These are phyloP conservation scores for Cephus rjabovi DNA, from an alignment of 2,888 invertebrate genomes.

Conservation along the genomic window DNA sequence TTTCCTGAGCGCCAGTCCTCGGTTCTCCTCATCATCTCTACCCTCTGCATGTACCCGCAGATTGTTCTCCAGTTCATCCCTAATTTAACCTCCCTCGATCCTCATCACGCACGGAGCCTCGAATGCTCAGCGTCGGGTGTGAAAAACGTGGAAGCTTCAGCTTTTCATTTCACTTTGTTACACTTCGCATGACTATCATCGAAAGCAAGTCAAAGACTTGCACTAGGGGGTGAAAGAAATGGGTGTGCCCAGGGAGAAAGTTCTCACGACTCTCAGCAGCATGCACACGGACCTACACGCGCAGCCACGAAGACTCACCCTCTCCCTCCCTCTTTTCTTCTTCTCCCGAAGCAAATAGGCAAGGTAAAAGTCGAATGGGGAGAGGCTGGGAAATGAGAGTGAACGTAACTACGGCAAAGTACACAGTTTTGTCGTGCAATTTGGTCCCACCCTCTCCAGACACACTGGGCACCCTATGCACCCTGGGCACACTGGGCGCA, in stretches of 20 bases:
- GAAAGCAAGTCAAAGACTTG: background rate
- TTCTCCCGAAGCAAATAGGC: background rate
- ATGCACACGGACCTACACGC: background rate
- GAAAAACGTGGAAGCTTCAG: background rate
- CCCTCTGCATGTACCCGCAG: background rate
- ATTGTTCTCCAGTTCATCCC: background rate
- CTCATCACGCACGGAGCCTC: background rate
- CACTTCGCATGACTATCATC: background rate
- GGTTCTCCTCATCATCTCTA: background rate
- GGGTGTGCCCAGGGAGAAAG: background rate
- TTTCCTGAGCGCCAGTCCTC: background rate
- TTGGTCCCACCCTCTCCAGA: background rate
- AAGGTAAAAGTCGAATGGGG: background rate
- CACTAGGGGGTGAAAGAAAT: background rate
- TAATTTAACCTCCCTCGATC: background rate
- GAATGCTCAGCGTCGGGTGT: background rate
- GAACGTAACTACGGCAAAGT: slow-evolving; percentile 1
- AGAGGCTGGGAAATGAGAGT: background rate
- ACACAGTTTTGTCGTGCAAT: slow-evolving; percentile 2
- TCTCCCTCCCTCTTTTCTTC: background rate
- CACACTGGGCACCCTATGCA: background rate
- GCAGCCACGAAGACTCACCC: background rate
- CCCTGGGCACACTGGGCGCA: background rate
- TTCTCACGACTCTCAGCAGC: background rate
- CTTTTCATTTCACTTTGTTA: too few species aligned